Evolutionary conservation across 2,113 vertebrate genomes (phyloP), one percentile per base, ranked within the genome.

Genomic region (Gopherus flavomarginatus): DNA sequence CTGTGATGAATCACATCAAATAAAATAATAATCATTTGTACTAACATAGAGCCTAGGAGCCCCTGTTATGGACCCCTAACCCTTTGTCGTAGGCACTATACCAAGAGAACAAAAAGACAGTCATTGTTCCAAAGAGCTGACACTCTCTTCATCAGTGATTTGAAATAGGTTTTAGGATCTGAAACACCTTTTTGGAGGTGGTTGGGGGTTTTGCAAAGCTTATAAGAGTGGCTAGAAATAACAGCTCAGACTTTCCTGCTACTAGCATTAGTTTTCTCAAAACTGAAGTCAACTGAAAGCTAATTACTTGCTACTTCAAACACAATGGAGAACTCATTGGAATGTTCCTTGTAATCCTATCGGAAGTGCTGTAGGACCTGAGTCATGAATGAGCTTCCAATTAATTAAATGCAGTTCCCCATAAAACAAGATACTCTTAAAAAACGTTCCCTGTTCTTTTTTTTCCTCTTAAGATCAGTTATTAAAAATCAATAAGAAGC

Each of bases 261-360:
- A 44, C 65, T 88, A 85, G 72, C 35, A 90, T 81, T 38, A 10
- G 1, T 93, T 92, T 90, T 84, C 80, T 96, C 47, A 89, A 95
- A 94, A 87, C 54, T 86, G 85, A 96, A 87, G 78, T 83, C 50
- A 94, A 59, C 11, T 27, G 69, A 85, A 86, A 90, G 85, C 42
- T 97, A 96, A 98, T 97, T 96, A 96, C 92, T 95, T 92, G 88
- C 69, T 86, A 22, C 75, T 92, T 97, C 93, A 95, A 92, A 91
- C 52, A 0, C 86, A 96, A 75, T 53, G 57, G 26, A 77, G 5
- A 81, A 78, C 94, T 89, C 94, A 91, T 91, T 95, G 92, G 90
- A 89, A 89, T 90, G 91, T 72, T 95, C 83, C 87, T 53, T 92
- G 62, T 94, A 97, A 96, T 97, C 77, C 84, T 90, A 96, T 93